Evolutionary conservation across 2,797 vertebrate genomes (phyloP).

Genomic region (Xiphophorus birchmanni): DNA sequence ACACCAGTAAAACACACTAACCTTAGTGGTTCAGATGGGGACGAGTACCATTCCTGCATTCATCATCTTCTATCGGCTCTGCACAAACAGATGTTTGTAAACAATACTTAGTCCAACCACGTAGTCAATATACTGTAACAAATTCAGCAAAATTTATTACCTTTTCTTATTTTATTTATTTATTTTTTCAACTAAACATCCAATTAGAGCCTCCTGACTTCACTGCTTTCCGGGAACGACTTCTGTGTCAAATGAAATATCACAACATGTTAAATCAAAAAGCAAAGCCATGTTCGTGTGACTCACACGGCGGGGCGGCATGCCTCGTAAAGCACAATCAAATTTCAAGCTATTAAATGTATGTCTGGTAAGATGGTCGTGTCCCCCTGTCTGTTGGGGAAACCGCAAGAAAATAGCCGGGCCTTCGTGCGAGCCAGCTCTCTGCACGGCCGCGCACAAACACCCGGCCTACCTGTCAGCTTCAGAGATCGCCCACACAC

Average conservation of each 20-base stretch:
- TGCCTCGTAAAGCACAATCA: not conserved
- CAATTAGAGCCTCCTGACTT: not conserved
- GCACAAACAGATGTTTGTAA: not conserved
- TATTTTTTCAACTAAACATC: not conserved
- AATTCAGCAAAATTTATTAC: not conserved
- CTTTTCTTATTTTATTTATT: not conserved
- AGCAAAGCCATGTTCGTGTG: not conserved
- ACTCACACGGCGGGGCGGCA: not conserved
- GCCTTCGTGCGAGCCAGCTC: constrained; percentile 33
- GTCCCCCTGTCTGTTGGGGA: not conserved
- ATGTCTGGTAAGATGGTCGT: constrained; percentile 4
- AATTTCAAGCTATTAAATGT: constrained; percentile 1
- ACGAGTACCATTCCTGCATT: not conserved
- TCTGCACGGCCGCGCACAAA: constrained; percentile 50
- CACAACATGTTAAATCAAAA: constrained; percentile 3
- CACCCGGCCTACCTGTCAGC: constrained; percentile 63
- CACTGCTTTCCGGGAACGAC: not conserved
- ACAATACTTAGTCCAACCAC: not conserved
- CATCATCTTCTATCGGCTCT: not conserved
- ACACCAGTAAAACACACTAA: not conserved
- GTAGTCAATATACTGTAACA: not conserved
- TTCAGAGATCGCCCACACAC: constrained; percentile 56
- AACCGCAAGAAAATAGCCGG: constrained; percentile 29
- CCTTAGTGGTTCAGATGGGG: not conserved
- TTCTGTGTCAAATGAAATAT: constrained; percentile 1